Evolutionary conservation across 2,888 invertebrate genomes (phyloP).

Genomic region (Piscicola geometra): DNA sequence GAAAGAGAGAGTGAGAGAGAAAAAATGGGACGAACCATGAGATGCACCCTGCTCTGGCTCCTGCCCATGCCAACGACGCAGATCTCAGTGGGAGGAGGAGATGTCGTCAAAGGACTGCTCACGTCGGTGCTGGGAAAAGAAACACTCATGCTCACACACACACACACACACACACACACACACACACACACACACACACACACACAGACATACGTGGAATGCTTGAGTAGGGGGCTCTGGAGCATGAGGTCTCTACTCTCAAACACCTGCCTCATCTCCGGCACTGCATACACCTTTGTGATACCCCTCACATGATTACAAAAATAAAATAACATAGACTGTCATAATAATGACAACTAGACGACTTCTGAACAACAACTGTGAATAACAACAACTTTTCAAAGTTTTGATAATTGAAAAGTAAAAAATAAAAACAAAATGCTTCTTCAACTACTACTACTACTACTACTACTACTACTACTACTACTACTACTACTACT

Average conservation of each 20-base stretch:
- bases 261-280: slow-evolving; percentile 51
- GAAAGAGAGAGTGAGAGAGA: background rate
- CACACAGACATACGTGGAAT: too few species aligned
- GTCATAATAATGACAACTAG: too few species aligned
- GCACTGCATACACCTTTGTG: slow-evolving; percentile 65
- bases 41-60: slow-evolving; percentile 72
- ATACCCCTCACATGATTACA: background rate
- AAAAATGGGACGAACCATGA: slow-evolving; percentile 62
- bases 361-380: too few species aligned
- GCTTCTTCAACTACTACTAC: too few species aligned
- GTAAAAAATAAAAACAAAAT: too few species aligned
- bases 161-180: background rate
- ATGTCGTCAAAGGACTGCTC: slow-evolving; percentile 46
- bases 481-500: too few species aligned
- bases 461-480: too few species aligned
- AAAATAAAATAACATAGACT: too few species aligned
- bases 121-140: too few species aligned
- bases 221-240: slow-evolving; percentile 59
- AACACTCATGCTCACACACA: too few species aligned
- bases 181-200: background rate
- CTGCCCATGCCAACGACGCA: slow-evolving; percentile 79
- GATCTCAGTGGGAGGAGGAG: slow-evolving; percentile 54
- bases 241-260: slow-evolving; percentile 63
- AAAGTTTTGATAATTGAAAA: background rate
- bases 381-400: too few species aligned